Percentiles rank a stretch among this genome's conserved stretches.
phyloP scores from a whole-genome alignment of 2,113 vertebrate species.

The Vanacampus margaritifer region DNA sequence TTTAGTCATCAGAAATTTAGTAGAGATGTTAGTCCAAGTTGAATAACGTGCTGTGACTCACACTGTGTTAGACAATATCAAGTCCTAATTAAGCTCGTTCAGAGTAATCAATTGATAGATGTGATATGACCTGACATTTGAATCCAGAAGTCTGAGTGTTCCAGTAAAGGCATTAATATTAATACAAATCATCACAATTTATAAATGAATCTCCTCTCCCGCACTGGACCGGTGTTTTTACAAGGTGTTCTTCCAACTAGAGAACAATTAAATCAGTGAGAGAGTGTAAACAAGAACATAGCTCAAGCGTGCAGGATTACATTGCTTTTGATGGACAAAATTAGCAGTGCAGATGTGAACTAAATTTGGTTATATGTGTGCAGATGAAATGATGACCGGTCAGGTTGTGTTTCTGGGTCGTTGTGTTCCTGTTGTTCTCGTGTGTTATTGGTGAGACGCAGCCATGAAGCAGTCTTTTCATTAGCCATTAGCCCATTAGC shows the following conservation, averaged over 20 bases:
- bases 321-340: conserved; percentile 39
- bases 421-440: conserved; percentile 42
- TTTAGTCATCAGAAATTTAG: background rate
- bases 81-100: background rate
- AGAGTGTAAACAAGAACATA: conserved; percentile 35
- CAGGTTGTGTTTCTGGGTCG: conserved; percentile 44
- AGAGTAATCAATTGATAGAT: background rate
- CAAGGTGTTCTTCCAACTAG: conserved; percentile 15
- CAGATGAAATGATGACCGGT: conserved; percentile 47
- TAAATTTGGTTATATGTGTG: conserved; percentile 35
- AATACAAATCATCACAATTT: background rate
- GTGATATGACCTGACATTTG: background rate
- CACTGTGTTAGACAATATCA: background rate
- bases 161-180: background rate
- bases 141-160: background rate
- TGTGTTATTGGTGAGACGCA: conserved; percentile 53
- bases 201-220: background rate
- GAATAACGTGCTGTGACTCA: background rate
- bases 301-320: conserved; percentile 33
- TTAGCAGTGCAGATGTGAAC: conserved; percentile 48
- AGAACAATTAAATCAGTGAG: conserved; percentile 23
- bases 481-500: conserved; percentile 76
- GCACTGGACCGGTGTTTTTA: background rate
- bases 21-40: background rate
- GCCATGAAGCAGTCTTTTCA: conserved; percentile 64